Evolutionary conservation across 2,888 invertebrate genomes (phyloP).

Genomic region (Epirrita christyi): DNA sequence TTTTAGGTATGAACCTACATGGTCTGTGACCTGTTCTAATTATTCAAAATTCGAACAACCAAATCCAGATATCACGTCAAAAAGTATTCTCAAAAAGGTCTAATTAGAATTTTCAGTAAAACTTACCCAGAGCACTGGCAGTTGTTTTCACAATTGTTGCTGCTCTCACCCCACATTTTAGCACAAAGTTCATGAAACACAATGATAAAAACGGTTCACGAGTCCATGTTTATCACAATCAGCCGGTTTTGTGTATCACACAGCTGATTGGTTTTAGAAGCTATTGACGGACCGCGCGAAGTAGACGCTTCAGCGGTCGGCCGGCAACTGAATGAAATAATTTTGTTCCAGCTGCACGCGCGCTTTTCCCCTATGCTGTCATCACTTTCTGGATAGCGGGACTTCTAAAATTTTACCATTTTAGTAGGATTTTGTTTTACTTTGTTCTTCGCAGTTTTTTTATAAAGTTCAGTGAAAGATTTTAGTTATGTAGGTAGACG

Average conservation of each 20-base stretch:
- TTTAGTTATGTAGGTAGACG: too few relatives aligned
- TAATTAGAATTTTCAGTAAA: constrained; percentile 12
- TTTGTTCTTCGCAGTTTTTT: too few relatives aligned
- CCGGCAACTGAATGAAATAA: constrained; percentile 25
- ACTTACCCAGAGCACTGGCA: constrained; percentile 80
- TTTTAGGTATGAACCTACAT: too few relatives aligned
- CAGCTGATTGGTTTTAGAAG: constrained; percentile 28
- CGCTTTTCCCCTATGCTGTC: constrained; percentile 46
- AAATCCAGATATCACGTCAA: not conserved
- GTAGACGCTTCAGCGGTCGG: constrained; percentile 20
- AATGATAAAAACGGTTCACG: constrained; percentile 54
- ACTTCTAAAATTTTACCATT: constrained; percentile 50
- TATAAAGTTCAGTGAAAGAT: too few relatives aligned
- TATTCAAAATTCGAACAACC: not conserved
- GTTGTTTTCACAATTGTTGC: constrained; percentile 70
- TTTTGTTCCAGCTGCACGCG: constrained; percentile 29
- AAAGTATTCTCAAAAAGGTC: constrained; percentile 6
- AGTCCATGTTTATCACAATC: constrained; percentile 58
- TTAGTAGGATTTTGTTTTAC: constrained; percentile 49
- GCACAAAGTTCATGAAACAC: constrained; percentile 44
- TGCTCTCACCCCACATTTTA: constrained; percentile 77
- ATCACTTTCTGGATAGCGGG: constrained; percentile 48
- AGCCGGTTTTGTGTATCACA: constrained; percentile 42
- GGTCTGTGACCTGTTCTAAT: constrained; percentile 3
- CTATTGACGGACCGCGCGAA: not conserved